Percentiles rank a stretch among this genome's conserved stretches.
Evolutionary conservation across 2,113 vertebrate genomes (phyloP).

Genomic region (Fulmarus glacialis): DNA sequence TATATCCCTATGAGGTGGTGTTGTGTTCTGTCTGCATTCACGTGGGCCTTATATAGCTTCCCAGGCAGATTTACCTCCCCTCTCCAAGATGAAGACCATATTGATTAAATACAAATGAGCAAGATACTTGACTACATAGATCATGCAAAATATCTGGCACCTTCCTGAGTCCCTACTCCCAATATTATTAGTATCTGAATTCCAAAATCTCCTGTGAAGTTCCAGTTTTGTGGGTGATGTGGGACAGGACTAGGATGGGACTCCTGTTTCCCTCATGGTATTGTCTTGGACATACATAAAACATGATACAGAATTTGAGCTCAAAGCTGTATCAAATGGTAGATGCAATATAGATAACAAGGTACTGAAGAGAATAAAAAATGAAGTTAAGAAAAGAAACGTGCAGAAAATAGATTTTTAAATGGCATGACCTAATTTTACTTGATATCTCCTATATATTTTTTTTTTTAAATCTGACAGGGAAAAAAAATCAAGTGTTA

Average conservation of each 20-base stretch:
- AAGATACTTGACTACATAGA: neutral
- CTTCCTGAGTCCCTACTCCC: neutral
- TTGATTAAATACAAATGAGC: neutral
- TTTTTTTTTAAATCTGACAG: neutral
- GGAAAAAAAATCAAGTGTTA: neutral
- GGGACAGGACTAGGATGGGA: neutral
- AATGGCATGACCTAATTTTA: neutral
- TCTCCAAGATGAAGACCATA: neutral
- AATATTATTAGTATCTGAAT: neutral
- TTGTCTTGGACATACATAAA: neutral
- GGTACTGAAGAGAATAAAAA: neutral
- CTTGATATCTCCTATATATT: neutral
- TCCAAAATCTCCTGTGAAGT: neutral
- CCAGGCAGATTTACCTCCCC: neutral
- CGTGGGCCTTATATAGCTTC: neutral
- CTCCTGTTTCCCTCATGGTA: neutral
- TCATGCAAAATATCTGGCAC: neutral
- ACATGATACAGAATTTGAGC: neutral
- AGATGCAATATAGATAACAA: neutral
- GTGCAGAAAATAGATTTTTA: neutral
- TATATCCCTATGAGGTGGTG: fast-evolving
- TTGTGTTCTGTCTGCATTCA: neutral
- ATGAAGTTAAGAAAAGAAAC: neutral
- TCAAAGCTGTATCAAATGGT: neutral
- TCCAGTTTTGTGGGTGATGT: neutral